Evolutionary conservation across 2,113 vertebrate species (phyloP), one percentile per base, ranked within the genome.

Genomic region (Etia nguti): DNA sequence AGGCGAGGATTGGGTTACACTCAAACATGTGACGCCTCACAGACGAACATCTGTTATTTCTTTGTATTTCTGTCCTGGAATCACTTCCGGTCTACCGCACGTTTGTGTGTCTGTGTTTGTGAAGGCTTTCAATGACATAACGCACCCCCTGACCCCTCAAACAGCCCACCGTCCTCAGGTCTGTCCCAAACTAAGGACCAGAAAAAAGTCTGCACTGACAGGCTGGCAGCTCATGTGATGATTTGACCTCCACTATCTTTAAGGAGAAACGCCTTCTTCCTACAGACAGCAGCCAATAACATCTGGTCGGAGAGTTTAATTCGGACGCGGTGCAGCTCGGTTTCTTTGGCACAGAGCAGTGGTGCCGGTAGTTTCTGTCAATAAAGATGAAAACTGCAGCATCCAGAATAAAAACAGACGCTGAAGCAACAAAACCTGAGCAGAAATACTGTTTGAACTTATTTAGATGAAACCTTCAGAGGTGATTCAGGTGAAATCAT

Each of bases 1-100:
- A 3, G 36, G 80, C 2, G 1, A 82, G 89, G 22, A 59, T 88
- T 59, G 3, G 41, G 57, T 92, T 90, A 81, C 86, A 60, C 82
- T 41, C 75, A 73, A 77, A 54, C 73, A 60, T 0, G 7, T n/a
- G 54, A 41, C 15, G 6, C 8, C 22, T 57, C 52, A 75, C 24
- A n/a, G 22, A 34, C n/a, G 0, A 62, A 18, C 10, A 43, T 48
- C 70, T 75, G 24, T 75, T 50, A 68, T 52, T 43, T 46, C 48
- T 80, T 56, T 59, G 29, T 38, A 50, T 83, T 65, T 52, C 6
- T 48, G 11, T 18, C 54, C 15, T 46, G 68, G 13, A 18, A 10
- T 75, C 22, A 2, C 43, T 26, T 48, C 41, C 41, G 48, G 41
- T 18, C 22, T 73, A 13, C 68, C 1, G 3, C 15, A 56, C 4